phyloP scores from a whole-genome alignment of 2,113 vertebrate genomes.

The Ctenodactylus gundi region DNA sequence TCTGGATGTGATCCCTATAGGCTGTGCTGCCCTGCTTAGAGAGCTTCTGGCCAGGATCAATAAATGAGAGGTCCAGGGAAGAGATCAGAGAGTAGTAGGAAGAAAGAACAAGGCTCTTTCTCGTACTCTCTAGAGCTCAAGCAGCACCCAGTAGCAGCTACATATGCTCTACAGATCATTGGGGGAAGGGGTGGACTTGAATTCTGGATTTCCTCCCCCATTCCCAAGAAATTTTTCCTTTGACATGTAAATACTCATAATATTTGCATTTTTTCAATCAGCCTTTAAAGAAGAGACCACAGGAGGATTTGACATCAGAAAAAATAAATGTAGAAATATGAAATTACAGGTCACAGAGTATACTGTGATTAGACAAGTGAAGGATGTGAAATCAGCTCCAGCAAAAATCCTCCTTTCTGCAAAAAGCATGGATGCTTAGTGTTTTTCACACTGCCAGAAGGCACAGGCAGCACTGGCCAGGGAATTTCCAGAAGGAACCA shows the following conservation, averaged over 20 bases:
- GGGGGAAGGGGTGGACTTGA: fast-evolving
- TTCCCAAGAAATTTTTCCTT: background rate
- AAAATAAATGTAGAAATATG: background rate
- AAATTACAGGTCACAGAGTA: background rate
- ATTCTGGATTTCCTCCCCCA: background rate
- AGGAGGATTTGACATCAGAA: background rate
- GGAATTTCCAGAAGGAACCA: background rate
- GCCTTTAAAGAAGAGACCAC: background rate
- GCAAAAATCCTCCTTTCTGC: background rate
- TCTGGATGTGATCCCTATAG: background rate
- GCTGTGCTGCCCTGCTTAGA: background rate
- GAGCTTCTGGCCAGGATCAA: background rate
- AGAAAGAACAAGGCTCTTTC: fast-evolving
- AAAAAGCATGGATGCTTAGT: background rate
- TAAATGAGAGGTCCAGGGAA: background rate
- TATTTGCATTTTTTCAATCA: background rate
- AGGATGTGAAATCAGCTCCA: background rate
- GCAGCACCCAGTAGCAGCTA: no score
- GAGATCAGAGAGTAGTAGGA: background rate
- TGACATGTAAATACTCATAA: background rate
- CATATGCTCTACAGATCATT: background rate
- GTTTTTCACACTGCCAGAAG: background rate
- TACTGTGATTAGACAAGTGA: background rate
- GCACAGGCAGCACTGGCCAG: background rate
- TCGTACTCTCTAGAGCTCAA: background rate